Conservation (phyloP, 2,888 invertebrate species). For the Temnothorax ravouxi region DNA sequence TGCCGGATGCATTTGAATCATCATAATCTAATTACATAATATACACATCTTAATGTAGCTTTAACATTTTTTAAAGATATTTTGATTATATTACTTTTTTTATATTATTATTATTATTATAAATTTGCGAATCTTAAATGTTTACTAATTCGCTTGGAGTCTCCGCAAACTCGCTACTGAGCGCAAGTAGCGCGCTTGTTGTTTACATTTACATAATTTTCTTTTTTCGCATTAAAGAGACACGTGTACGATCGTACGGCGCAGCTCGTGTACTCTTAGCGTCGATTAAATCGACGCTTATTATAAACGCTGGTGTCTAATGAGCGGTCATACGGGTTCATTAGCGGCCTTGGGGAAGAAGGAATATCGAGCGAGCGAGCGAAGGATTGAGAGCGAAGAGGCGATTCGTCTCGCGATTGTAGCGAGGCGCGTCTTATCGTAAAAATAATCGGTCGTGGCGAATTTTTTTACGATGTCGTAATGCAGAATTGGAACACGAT, state of each 20-base stretch:
- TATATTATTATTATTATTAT: not conserved
- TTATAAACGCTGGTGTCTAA: conserved; percentile 66
- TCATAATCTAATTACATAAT: not conserved
- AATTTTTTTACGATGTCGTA: conserved; percentile 53
- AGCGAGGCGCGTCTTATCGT: conserved; percentile 18
- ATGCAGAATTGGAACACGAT: conserved; percentile 26
- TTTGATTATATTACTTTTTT: conserved; percentile 3
- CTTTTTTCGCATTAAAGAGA: conserved; percentile 23
- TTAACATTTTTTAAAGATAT: not conserved
- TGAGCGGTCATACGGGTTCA: conserved; percentile 67
- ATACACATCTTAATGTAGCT: not conserved
- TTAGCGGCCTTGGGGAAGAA: conserved; percentile 60
- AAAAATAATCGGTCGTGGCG: conserved; percentile 39
- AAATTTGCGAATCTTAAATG: not conserved
- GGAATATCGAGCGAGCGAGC: conserved; percentile 61
- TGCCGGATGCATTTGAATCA: not conserved
- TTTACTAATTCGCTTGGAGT: not conserved
- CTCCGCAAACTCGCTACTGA: not conserved
- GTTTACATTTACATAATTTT: not conserved
- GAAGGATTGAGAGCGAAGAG: conserved; percentile 6
- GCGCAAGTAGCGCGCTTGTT: not conserved
- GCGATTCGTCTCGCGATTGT: conserved; percentile 57
- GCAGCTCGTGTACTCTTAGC: conserved; percentile 52
- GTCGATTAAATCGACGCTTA: conserved; percentile 66
- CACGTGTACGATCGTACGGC: conserved; percentile 41